Base-by-base conservation (phyloP, 1,140 invertebrate genomes). In the Cyclina sinensis region DNA sequence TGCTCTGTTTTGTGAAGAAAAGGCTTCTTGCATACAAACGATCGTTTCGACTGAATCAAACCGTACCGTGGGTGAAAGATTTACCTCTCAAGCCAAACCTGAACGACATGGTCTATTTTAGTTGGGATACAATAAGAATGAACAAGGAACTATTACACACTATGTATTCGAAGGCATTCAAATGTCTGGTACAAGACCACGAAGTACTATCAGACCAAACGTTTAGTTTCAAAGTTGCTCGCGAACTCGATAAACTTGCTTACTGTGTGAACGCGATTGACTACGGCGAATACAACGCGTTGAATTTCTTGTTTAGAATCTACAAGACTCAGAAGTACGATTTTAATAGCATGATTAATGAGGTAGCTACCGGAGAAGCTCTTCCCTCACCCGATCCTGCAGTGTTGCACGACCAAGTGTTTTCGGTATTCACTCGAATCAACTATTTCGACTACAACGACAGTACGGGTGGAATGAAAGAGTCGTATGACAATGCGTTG, bases 281-380 rank as follows among this genome's bases (percentile, higher is more conserved):
- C 37, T 43, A 37, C 5, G 73, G 73, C 24, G 73, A 76, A 37
- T 76, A 46, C 27, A 76, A 76, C 73, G 39, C 73, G 46, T 76
- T 76, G 73, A 76, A 76, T 76, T 76, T 76, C 46, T n/a, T 76
- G 37, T 76, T 76, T 14, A 76, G 73, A 24, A 76, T 76, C 21
- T 76, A 76, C 37, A 43, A n/a, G 27, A 73, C n/a, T 7, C 35
- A 76, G 30, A 43, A 46, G 4, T 76, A 76, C n/a, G 46, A 43
- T 16, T 76, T 76, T 43, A 21, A 76, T 14, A 12, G n/a, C 18
- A 76, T 76, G 46, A 76, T 48, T 11, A 16, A 76, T 5, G 37
- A 76, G 35, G n/a, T 43, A 18, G 46, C 73, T 12, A 16, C 24
- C 12, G 37, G 11, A 2, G 37, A 43, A 7, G 37, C 37, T 24